Conservation (phyloP, 2,113 vertebrate species). For the Brachyhypopomus occidentalis region DNA sequence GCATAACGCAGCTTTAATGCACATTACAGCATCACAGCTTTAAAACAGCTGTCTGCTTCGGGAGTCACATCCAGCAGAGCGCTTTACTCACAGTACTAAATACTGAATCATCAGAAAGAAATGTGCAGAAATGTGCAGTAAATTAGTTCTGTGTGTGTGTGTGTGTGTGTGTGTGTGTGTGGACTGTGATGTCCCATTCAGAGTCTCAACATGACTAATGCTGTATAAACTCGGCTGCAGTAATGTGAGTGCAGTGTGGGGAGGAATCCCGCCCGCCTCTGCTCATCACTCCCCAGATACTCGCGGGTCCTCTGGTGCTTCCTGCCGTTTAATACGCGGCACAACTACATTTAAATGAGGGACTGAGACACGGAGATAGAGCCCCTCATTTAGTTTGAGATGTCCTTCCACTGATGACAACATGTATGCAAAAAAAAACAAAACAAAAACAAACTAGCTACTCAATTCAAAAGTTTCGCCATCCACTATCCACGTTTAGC, state of each 20-base stretch:
- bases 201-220: slow-evolving; percentile 22
- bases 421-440: background rate
- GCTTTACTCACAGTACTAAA: slow-evolving; percentile 28
- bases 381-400: too few species aligned
- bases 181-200: slow-evolving; percentile 3
- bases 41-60: slow-evolving; percentile 27
- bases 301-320: slow-evolving; percentile 60
- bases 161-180: background rate
- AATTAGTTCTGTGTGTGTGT: background rate
- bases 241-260: background rate
- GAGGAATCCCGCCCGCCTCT: background rate
- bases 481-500: background rate
- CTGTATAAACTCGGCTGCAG: slow-evolving; percentile 29
- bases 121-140: background rate
- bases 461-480: background rate
- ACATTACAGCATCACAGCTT: slow-evolving; percentile 16
- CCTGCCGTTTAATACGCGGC: slow-evolving; percentile 46
- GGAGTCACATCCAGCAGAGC: slow-evolving; percentile 15
- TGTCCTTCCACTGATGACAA: background rate
- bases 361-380: slow-evolving; percentile 14
- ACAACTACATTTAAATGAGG: slow-evolving; percentile 53
- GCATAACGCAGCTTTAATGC: slow-evolving; percentile 7
- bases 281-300: background rate
- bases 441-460: background rate
- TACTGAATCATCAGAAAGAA: slow-evolving; percentile 32